Conservation (phyloP, 2,113 vertebrate species). For the Coreoperca whiteheadi region DNA sequence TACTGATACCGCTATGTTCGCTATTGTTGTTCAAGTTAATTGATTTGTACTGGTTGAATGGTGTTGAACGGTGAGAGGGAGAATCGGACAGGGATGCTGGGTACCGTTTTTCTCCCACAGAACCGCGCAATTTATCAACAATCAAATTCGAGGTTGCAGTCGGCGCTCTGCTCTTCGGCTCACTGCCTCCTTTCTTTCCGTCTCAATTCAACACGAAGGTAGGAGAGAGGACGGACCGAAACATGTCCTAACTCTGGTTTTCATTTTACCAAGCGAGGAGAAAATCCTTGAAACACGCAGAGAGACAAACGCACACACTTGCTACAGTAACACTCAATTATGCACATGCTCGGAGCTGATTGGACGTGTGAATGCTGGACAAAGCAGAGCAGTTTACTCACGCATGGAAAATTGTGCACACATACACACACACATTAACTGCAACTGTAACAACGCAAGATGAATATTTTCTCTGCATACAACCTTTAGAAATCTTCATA, state of each 20-base stretch:
- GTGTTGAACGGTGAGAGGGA: constrained; percentile 30
- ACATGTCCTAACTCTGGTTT: not conserved
- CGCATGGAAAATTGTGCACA: not conserved
- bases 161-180: not conserved
- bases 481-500: constrained; percentile 1
- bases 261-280: not conserved
- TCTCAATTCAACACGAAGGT: not conserved
- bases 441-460: not conserved
- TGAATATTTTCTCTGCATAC: not conserved
- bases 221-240: not conserved
- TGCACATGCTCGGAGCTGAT: not conserved
- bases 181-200: constrained; percentile 1
- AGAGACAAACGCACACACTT: constrained; percentile 1
- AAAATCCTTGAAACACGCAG: constrained; percentile 5
- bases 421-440: not conserved
- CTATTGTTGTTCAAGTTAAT: constrained; percentile 50
- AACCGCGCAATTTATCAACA: constrained; percentile 12
- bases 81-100: not conserved
- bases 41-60: constrained; percentile 55
- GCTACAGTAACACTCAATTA: not conserved
- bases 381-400: not conserved
- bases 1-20: constrained; percentile 12
- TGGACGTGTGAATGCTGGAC: not conserved
- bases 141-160: not conserved
- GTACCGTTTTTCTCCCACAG: not conserved